Conservation (phyloP, 2,797 vertebrate species). For the Hozukius guyotensis region DNA sequence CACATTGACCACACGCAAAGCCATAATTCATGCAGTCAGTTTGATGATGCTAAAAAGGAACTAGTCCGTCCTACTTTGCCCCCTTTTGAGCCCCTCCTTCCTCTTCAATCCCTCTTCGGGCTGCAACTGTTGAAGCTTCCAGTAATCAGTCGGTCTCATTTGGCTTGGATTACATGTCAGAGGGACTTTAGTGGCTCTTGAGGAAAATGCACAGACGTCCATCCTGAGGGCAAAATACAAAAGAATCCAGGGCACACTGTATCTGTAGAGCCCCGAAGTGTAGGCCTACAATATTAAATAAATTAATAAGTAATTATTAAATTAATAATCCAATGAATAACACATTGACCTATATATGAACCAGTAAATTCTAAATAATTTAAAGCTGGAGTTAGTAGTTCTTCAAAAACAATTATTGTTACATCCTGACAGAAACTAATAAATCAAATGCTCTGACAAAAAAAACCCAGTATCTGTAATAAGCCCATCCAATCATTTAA, state of each 20-base stretch:
- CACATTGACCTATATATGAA: not conserved
- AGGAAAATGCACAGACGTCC: constrained; percentile 48
- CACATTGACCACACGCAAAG: constrained; percentile 40
- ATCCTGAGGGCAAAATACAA: constrained; percentile 14
- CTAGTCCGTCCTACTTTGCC: not conserved
- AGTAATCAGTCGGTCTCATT: constrained; percentile 62
- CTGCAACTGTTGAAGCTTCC: constrained; percentile 26
- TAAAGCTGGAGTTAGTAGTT: not conserved
- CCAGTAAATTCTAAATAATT: not conserved
- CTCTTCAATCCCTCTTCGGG: not conserved
- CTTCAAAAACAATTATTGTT: too few species aligned
- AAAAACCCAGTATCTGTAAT: too few species aligned
- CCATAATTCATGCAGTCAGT: constrained; percentile 47
- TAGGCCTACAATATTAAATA: not conserved
- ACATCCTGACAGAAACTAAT: too few species aligned
- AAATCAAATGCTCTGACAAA: too few species aligned
- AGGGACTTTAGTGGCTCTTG: constrained; percentile 33
- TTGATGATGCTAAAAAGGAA: constrained; percentile 22
- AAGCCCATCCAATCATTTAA: too few species aligned
- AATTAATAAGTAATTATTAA: not conserved
- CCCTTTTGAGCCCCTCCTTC: not conserved
- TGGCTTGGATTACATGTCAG: constrained; percentile 62
- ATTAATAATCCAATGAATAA: not conserved
- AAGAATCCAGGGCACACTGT: not conserved
- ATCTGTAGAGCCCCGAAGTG: not conserved